Evolutionary conservation across 2,113 vertebrate genomes (phyloP).

Genomic region (Muntiacus reevesi): DNA sequence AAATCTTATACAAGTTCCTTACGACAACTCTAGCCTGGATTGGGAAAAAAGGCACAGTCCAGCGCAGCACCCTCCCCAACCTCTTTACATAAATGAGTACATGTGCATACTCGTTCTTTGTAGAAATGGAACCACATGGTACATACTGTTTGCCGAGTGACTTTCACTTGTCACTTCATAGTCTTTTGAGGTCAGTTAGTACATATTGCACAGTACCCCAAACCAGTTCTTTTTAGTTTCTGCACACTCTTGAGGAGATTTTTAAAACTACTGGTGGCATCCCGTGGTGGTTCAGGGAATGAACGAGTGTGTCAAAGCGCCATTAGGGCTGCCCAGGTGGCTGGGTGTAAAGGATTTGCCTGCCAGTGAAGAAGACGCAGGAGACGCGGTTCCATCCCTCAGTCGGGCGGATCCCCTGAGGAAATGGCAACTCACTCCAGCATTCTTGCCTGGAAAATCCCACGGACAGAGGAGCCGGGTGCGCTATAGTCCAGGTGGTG

Average conservation of each 20-base stretch:
- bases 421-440: background rate
- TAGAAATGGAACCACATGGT: background rate
- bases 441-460: background rate
- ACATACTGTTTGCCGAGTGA: background rate
- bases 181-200: background rate
- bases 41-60: background rate
- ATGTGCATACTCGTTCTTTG: background rate
- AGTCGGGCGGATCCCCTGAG: rapidly evolving
- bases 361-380: background rate
- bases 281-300: background rate
- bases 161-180: background rate
- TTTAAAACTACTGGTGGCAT: background rate
- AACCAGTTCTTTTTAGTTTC: background rate
- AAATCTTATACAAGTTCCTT: background rate
- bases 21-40: background rate
- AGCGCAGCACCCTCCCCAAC: too few relatives aligned
- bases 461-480: background rate
- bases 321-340: background rate
- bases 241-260: background rate
- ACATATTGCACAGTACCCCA: background rate
- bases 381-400: background rate
- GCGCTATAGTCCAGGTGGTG: too few relatives aligned
- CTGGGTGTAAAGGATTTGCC: background rate
- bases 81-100: background rate
- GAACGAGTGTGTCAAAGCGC: background rate